Conservation (phyloP, 1,140 invertebrate genomes). For the Phymorhynchus buccinoides region DNA sequence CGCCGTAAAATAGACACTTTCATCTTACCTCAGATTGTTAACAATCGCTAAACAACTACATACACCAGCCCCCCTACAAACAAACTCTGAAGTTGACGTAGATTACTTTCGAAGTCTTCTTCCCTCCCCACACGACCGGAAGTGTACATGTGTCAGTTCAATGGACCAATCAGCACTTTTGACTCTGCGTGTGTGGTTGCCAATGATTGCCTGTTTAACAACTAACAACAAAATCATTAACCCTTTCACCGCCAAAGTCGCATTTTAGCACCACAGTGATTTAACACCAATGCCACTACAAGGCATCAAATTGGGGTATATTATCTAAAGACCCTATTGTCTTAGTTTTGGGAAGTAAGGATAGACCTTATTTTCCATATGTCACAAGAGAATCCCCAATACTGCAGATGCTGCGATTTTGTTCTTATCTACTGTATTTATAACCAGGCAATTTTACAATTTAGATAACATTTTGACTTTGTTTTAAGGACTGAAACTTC, state of each 20-base stretch:
- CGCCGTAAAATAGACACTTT: not conserved
- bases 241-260: not conserved
- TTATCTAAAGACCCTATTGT: too few relatives aligned
- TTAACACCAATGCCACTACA: not conserved
- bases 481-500: too few relatives aligned
- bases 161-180: conserved; percentile 5
- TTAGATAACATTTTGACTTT: too few relatives aligned
- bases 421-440: too few relatives aligned
- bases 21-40: not conserved
- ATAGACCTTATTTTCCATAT: too few relatives aligned
- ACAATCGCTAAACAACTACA: not conserved
- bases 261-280: not conserved
- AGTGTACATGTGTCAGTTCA: conserved; percentile 34
- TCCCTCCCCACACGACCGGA: not conserved
- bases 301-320: too few relatives aligned
- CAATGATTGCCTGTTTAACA: not conserved
- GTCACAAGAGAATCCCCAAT: too few relatives aligned
- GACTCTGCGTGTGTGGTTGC: not conserved
- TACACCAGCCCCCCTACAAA: not conserved
- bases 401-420: too few relatives aligned
- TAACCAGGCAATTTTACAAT: too few relatives aligned
- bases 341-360: too few relatives aligned
- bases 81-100: not conserved
- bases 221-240: not conserved
- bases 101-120: not conserved